A percentile compares a stretch with the other conserved stretches of the same genome.
Evolutionary conservation across 2,113 vertebrate genomes (phyloP).

Genomic region (Neogale vison): DNA sequence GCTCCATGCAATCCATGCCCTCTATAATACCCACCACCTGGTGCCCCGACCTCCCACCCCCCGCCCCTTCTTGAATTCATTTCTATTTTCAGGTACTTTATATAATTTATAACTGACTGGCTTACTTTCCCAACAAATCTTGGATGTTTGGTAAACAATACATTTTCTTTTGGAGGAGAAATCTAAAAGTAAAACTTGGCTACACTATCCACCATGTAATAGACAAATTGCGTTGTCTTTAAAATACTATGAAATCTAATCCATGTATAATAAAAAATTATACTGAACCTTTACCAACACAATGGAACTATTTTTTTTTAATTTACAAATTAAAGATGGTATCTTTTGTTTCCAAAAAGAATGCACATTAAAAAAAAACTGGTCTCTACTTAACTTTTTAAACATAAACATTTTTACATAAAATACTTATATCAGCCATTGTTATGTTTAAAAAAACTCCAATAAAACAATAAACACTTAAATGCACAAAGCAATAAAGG

Average conservation of each 20-base stretch:
- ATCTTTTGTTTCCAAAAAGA: not conserved
- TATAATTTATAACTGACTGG: slow-evolving; percentile 90
- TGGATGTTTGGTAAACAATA: slow-evolving; percentile 83
- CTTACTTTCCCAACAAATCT: slow-evolving; percentile 90
- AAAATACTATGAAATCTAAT: not conserved
- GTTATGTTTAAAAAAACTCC: not conserved
- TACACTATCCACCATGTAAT: not conserved
- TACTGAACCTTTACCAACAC: not conserved
- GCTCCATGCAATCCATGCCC: no score
- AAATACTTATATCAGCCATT: not conserved
- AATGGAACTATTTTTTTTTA: not conserved
- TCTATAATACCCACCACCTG: no score
- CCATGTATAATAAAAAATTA: not conserved
- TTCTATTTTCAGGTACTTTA: slow-evolving; percentile 88
- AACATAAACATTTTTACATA: not conserved
- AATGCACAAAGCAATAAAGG: not conserved
- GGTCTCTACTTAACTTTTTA: not conserved
- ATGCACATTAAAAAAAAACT: not conserved
- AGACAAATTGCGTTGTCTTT: not conserved
- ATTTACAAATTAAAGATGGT: not conserved
- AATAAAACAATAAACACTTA: not conserved
- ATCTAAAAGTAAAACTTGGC: slow-evolving; percentile 77
- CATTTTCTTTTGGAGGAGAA: slow-evolving; percentile 88
- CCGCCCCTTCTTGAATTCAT: slow-evolving; percentile 78
- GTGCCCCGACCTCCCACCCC: no score